Evolutionary conservation across 2,797 vertebrate genomes (phyloP), one percentile per base, ranked within the genome.

Genomic region (Gadopsis marmoratus): DNA sequence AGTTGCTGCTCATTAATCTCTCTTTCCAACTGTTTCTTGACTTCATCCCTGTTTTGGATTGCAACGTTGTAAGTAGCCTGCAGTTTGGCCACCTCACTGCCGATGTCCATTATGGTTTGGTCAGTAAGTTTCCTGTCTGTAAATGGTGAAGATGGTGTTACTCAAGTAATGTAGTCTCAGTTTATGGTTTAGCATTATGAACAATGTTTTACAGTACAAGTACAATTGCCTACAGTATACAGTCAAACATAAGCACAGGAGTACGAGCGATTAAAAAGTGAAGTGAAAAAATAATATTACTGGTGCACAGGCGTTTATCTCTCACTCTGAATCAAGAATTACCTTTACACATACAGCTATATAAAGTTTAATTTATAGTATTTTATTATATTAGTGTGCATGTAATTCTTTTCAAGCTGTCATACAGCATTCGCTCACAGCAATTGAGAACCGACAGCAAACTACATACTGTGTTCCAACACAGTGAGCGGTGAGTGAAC

Each of bases 111-210:
- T 12, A 92, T 10, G 39, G 66, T n/a, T 0, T 29, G 9, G 16
- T 43, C 59, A 8, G 74, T 90, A 7, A 93, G 85, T 66, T 67
- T 88, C 23, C 19, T 76, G 43, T 93, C 93, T 95, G 88, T 50
- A 54, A 43, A 59, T 13, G 53, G 14, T 41, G 31, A 68, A 60
- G 55, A 82, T 9, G 11, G 39, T 26, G 7, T 71, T 48, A 62
- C 21, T 50, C 1, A 14, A 37, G 16, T 6, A 7, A 3, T 50
- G 23, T 31, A n/a, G 4, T 54, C 11, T 60, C 21, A 45, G 2
- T 50, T 63, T 17, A 37, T 6, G n/a, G 47, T 67, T 37, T 47
- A 43, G n/a, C 37, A 13, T 26, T 11, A 43, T 35, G 2, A 43
- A 45, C 7, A 58, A 33, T 6, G 4, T 3, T 65, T 53, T 59